Conservation (phyloP, 2,888 invertebrate species). For the Sipunculus nudus region DNA sequence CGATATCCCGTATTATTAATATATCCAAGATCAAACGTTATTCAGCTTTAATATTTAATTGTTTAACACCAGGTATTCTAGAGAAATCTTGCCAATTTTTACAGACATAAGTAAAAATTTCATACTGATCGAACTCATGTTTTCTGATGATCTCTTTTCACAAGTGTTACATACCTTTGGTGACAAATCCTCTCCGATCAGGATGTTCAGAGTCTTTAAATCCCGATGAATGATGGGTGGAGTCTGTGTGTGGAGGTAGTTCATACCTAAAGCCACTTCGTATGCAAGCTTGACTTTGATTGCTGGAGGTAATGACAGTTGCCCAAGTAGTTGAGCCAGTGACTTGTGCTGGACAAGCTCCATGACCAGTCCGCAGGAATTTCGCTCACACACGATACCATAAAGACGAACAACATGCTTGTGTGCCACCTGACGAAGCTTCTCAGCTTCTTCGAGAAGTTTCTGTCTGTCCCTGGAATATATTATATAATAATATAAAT, state of each 20-base stretch:
- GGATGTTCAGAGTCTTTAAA: slow-evolving; percentile 50
- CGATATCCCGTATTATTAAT: too few relatives aligned
- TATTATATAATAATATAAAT: too few relatives aligned
- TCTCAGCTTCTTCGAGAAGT: slow-evolving; percentile 36
- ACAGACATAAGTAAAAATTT: too few relatives aligned
- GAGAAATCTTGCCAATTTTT: too few relatives aligned
- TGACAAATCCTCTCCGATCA: slow-evolving; percentile 40
- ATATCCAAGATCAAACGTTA: too few relatives aligned
- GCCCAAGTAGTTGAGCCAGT: slow-evolving; percentile 34
- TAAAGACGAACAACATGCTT: slow-evolving; percentile 37
- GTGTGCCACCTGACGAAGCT: slow-evolving; percentile 34
- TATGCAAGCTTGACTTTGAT: slow-evolving; percentile 36
- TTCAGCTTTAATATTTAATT: too few relatives aligned
- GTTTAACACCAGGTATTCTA: too few relatives aligned
- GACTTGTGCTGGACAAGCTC: slow-evolving; percentile 47
- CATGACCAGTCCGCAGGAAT: slow-evolving; percentile 42
- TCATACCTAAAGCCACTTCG: slow-evolving; percentile 45
- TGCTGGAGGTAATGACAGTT: slow-evolving; percentile 28
- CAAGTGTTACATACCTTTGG: too few relatives aligned
- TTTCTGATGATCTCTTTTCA: too few relatives aligned
- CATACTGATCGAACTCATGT: too few relatives aligned
- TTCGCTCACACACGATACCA: slow-evolving; percentile 40
- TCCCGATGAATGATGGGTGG: slow-evolving; percentile 49
- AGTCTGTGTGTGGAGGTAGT: slow-evolving; percentile 41
- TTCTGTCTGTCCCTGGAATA: slow-evolving; percentile 30